Percentiles rank a stretch among this genome's conserved stretches.
Evolutionary conservation across 2,797 vertebrate species (phyloP).

Genomic region (Eulemur mongoz): DNA sequence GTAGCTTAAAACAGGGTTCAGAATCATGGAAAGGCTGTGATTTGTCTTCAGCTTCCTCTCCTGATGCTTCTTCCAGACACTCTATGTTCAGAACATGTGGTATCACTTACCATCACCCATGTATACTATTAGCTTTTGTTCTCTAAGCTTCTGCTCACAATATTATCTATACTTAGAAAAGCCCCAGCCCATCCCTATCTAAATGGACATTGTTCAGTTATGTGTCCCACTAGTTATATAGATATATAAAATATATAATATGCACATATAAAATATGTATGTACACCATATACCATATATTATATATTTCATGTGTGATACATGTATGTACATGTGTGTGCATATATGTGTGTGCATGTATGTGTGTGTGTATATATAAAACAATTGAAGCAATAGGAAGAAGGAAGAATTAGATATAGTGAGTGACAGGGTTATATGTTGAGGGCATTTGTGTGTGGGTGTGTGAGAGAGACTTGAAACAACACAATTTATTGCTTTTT

Average conservation of each 20-base stretch:
- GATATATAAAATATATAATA: background rate
- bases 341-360: background rate
- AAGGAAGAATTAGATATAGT: background rate
- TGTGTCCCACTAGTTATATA: background rate
- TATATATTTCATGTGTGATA: background rate
- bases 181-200: background rate
- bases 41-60: background rate
- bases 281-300: background rate
- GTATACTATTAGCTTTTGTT: background rate
- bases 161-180: background rate
- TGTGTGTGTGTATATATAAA: background rate
- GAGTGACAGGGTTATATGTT: background rate
- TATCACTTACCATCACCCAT: background rate
- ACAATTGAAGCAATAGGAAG: background rate
- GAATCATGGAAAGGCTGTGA: background rate
- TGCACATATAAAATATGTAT: background rate
- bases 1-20: background rate
- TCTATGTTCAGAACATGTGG: background rate
- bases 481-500: background rate
- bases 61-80: background rate
- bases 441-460: background rate
- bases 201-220: background rate
- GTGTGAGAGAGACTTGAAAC: background rate
- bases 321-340: background rate
- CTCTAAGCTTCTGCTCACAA: background rate